These are phyloP conservation scores for Saccostrea glomerata DNA, from an alignment of 1,140 invertebrate genomes.

Conservation along the genomic window DNA sequence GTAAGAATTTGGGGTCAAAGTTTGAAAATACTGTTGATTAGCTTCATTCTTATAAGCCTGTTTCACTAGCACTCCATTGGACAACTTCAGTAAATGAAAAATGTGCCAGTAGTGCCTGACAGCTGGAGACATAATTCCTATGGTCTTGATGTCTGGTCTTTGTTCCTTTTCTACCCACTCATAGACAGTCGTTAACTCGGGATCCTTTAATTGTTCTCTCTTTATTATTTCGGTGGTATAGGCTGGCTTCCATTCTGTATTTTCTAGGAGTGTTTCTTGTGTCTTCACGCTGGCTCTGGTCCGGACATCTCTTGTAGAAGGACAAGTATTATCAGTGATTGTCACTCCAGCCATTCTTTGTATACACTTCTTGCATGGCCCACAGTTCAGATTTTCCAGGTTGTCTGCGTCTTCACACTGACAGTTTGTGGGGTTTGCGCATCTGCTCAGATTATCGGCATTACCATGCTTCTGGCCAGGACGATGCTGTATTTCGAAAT, in stretches of 20 bases:
- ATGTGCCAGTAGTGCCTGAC: background rate
- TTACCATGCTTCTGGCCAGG: background rate
- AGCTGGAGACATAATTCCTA: background rate
- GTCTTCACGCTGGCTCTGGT: background rate
- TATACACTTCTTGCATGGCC: background rate
- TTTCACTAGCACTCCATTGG: background rate
- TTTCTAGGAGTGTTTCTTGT: background rate
- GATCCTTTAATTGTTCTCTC: background rate
- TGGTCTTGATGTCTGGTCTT: background rate
- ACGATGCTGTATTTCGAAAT: background rate
- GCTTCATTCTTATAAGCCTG: background rate
- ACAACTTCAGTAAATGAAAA: background rate
- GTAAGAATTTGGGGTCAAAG: background rate
- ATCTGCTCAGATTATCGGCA: background rate
- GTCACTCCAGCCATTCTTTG: background rate
- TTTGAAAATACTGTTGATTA: background rate
- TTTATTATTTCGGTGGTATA: background rate
- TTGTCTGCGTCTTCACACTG: background rate
- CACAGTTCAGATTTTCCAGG: background rate
- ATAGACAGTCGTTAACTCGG: background rate
- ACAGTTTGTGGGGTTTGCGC: background rate
- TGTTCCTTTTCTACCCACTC: background rate
- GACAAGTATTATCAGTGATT: too few relatives aligned
- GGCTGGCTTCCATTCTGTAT: background rate
- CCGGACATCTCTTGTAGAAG: background rate